Percentiles rank a stretch among this genome's conserved stretches.
Evolutionary conservation across 37 sponge, comb jelly and placozoan species (phyloP).

Genomic region (Aplysina aerophoba): DNA sequence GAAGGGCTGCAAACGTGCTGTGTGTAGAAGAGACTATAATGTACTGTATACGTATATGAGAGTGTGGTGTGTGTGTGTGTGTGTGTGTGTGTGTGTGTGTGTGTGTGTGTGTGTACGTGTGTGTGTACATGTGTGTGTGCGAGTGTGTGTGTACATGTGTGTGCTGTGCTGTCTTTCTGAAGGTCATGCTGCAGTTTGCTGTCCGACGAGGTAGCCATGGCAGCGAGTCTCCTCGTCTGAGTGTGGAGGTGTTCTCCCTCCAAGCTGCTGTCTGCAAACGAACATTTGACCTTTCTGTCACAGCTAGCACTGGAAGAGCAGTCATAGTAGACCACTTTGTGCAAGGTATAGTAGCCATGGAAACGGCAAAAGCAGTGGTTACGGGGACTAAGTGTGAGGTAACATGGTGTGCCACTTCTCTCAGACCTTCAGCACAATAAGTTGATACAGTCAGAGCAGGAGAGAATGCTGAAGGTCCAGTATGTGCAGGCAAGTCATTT

Average conservation of each 20-base stretch:
- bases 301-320: conserved; percentile 22
- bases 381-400: neutral
- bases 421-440: neutral
- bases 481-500: conserved; percentile 28
- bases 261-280: conserved; percentile 14
- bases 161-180: neutral
- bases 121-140: neutral
- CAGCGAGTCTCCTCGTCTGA: conserved; percentile 37
- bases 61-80: too few species aligned
- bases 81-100: too few species aligned
- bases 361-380: neutral
- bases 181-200: conserved; percentile 50
- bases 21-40: too few species aligned
- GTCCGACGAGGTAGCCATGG: conserved; percentile 3
- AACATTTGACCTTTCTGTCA: conserved; percentile 38
- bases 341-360: neutral
- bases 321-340: conserved; percentile 26
- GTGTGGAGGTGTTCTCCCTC: conserved; percentile 29
- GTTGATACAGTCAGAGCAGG: conserved; percentile 26
- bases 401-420: too few species aligned
- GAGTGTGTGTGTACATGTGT: neutral
- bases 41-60: too few species aligned
- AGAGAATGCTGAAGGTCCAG: conserved; percentile 25
- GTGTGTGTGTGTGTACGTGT: neutral
- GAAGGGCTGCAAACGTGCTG: too few species aligned